These are phyloP conservation scores for Trachelipus rathkii DNA, from an alignment of 1,140 invertebrate genomes.

Conservation along the genomic window DNA sequence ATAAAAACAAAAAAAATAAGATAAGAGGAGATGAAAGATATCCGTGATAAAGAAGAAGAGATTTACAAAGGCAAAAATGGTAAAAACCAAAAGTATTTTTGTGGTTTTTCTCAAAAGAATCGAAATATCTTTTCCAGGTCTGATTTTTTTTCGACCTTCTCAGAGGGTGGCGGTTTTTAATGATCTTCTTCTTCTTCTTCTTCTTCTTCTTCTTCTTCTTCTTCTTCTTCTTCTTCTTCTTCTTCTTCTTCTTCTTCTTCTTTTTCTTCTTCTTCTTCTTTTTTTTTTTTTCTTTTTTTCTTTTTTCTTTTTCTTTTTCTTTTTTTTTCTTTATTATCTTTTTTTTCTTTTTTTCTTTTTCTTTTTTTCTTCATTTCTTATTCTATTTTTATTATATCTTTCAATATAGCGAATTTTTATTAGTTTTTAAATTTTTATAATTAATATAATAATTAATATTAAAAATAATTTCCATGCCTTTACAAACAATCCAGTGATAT, in stretches of 20 bases:
- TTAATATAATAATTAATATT: neutral
- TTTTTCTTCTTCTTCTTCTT: neutral
- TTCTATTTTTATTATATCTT: neutral
- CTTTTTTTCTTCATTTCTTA: neutral
- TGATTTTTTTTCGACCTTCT: neutral
- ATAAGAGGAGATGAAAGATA: too few relatives aligned
- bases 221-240: constrained; percentile 7
- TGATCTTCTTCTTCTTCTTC: constrained; percentile 8
- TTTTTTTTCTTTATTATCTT: neutral
- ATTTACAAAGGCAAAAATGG: too few relatives aligned
- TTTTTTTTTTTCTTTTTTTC: neutral
- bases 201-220: constrained; percentile 4
- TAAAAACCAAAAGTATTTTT: too few relatives aligned
- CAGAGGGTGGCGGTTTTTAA: neutral
- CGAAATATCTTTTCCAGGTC: neutral
- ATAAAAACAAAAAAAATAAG: too few relatives aligned
- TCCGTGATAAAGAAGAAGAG: too few relatives aligned
- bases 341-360: neutral
- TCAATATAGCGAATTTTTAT: neutral
- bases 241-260: constrained; percentile 4
- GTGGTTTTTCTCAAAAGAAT: neutral
- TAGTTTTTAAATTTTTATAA: neutral
- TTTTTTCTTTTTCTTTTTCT: neutral
- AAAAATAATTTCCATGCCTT: neutral
- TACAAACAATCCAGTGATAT: too few relatives aligned